Conservation (phyloP, 2,888 invertebrate genomes). For the Aspidiotus rigidus region DNA sequence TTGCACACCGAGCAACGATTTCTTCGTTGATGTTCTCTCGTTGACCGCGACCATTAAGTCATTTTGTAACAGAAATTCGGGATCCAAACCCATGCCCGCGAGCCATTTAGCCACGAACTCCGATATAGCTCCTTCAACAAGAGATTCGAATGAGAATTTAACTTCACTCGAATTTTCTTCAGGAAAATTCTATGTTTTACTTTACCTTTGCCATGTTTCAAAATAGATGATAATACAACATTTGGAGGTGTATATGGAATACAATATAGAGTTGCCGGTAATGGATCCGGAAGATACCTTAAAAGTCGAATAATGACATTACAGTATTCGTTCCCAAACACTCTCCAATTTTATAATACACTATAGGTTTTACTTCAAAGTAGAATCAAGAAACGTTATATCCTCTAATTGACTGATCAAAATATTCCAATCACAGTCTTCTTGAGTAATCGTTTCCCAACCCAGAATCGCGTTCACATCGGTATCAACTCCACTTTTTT, state of each 20-base stretch:
- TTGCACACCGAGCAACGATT: conserved; percentile 34
- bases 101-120: conserved; percentile 84
- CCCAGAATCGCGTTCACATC: conserved; percentile 28
- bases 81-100: conserved; percentile 60
- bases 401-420: conserved; percentile 83
- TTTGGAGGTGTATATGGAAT: conserved; percentile 22
- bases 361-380: conserved; percentile 23
- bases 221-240: conserved; percentile 27
- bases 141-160: background rate
- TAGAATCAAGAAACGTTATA: conserved; percentile 60
- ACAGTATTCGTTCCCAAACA: background rate
- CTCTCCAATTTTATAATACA: background rate
- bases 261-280: conserved; percentile 26
- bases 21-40: conserved; percentile 17
- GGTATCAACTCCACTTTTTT: conserved; percentile 36
- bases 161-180: too few species aligned
- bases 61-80: conserved; percentile 46
- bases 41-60: conserved; percentile 6
- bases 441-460: conserved; percentile 36
- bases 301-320: background rate
- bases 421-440: conserved; percentile 69
- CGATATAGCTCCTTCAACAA: conserved; percentile 63
- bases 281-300: conserved; percentile 20
- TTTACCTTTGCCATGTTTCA: conserved; percentile 32
- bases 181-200: background rate